These are phyloP conservation scores for Chrysocyon brachyurus DNA, from an alignment of 2,797 vertebrate species.

Conservation along the genomic window DNA sequence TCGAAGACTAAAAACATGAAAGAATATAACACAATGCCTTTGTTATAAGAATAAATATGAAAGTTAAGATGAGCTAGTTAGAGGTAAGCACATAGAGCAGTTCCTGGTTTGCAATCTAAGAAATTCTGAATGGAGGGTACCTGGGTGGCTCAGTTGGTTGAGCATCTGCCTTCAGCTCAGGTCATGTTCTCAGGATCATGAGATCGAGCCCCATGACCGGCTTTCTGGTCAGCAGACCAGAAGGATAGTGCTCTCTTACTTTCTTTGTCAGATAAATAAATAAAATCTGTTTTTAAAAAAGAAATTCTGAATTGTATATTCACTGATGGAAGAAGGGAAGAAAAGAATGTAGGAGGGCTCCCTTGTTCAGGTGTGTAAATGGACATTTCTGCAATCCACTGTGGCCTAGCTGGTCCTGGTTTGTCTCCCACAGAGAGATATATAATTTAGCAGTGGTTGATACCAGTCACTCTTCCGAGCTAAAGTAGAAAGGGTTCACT, in stretches of 20 bases:
- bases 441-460: not conserved
- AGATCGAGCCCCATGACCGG: too few species aligned
- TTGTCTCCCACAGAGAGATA: not conserved
- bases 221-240: too few species aligned
- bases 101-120: not conserved
- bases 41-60: not conserved
- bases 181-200: too few species aligned
- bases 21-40: not conserved
- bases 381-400: not conserved
- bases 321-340: not conserved
- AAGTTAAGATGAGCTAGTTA: not conserved
- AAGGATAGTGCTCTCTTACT: too few species aligned
- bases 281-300: not conserved
- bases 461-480: not conserved
- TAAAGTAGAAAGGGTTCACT: not conserved
- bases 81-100: not conserved
- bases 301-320: not conserved
- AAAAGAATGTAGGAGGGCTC: not conserved
- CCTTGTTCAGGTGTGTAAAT: not conserved
- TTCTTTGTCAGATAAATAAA: too few species aligned
- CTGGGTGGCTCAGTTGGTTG: too few species aligned
- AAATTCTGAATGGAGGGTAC: not conserved
- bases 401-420: not conserved
- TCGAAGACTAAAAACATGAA: conserved; percentile 16
- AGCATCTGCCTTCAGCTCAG: too few species aligned